Percentiles rank a stretch among this genome's conserved stretches.
These are phyloP conservation scores for Candidula unifasciata DNA, from an alignment of 2,888 invertebrate genomes.

Conservation along the genomic window DNA sequence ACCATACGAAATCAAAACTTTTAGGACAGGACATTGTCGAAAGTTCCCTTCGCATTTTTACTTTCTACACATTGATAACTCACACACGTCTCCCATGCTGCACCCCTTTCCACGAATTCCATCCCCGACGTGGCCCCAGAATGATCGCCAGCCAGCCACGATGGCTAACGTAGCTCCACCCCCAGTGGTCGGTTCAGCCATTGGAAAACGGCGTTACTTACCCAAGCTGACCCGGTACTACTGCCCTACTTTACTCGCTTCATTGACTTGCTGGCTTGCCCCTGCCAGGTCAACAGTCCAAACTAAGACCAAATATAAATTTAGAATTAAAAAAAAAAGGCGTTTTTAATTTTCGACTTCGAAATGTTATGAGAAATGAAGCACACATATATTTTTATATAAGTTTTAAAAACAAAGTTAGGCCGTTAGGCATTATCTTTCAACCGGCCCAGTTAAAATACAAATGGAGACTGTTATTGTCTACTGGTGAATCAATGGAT, in stretches of 20 bases:
- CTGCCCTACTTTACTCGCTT: constrained; percentile 50
- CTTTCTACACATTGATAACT: too few relatives aligned
- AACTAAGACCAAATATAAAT: constrained; percentile 1
- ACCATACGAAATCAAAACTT: too few relatives aligned
- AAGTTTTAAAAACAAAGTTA: too few relatives aligned
- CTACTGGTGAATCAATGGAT: too few relatives aligned
- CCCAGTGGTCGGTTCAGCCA: constrained; percentile 43
- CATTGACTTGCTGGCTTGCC: constrained; percentile 42
- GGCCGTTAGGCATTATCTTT: too few relatives aligned
- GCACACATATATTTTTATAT: background rate
- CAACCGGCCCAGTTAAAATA: too few relatives aligned
- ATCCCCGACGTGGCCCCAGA: constrained; percentile 37
- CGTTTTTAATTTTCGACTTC: background rate
- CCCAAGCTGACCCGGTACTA: constrained; percentile 45
- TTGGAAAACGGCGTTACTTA: constrained; percentile 44
- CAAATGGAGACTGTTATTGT: too few relatives aligned
- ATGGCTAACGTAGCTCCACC: constrained; percentile 48
- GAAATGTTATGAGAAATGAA: background rate
- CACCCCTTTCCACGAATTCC: background rate
- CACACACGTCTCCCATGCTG: background rate
- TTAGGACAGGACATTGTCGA: too few relatives aligned
- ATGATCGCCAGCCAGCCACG: constrained; percentile 13
- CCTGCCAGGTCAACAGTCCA: constrained; percentile 49
- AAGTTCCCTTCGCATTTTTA: too few relatives aligned
- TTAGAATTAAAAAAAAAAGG: background rate